phyloP scores from a whole-genome alignment of 2,888 invertebrate genomes.

The Diarsia brunnea region DNA sequence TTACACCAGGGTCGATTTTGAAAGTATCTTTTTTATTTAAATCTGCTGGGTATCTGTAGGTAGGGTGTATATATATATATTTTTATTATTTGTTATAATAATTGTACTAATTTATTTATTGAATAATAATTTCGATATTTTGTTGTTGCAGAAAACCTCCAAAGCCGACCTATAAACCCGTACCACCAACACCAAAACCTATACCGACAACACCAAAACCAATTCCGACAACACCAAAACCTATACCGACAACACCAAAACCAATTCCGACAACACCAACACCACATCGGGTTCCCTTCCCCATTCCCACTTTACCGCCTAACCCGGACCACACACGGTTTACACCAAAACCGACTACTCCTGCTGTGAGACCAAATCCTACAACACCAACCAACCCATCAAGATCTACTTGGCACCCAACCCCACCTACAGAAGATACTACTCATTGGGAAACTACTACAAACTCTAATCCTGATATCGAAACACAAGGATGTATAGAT shows the following conservation, averaged over 20 bases:
- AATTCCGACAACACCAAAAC: background rate
- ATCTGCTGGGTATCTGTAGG: too few relatives aligned
- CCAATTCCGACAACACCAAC: background rate
- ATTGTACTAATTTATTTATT: background rate
- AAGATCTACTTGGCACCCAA: slow-evolving; percentile 5
- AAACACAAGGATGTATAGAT: slow-evolving; percentile 53
- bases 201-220: background rate
- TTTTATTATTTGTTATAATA: background rate
- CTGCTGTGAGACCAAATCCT: background rate
- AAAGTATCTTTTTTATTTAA: background rate
- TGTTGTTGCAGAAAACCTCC: slow-evolving; percentile 30
- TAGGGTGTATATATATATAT: too few relatives aligned
- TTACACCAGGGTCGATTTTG: background rate
- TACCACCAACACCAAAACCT: background rate
- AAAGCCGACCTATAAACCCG: background rate
- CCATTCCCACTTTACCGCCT: background rate
- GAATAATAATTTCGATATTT: background rate
- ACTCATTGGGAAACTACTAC: slow-evolving; percentile 16
- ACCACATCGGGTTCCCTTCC: background rate
- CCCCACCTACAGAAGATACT: slow-evolving; percentile 2
- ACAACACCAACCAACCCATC: background rate
- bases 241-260: background rate
- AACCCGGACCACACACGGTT: background rate
- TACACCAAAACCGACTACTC: background rate
- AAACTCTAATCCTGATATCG: background rate